Percentiles rank a stretch among this genome's conserved stretches.
Evolutionary conservation across 2,888 invertebrate genomes (phyloP).

Genomic region (Noctua pronuba): DNA sequence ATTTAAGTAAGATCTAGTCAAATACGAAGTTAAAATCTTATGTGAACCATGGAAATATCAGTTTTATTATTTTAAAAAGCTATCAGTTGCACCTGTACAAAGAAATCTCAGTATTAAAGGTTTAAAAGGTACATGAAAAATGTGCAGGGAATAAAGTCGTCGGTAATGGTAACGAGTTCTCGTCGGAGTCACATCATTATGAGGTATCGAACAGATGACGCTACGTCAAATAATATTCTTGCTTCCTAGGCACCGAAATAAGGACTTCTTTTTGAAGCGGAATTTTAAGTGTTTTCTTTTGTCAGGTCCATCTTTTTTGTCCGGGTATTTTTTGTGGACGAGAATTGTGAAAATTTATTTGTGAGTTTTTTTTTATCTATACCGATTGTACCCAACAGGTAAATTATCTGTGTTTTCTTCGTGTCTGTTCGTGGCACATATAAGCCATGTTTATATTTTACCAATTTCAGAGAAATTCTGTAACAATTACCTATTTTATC

Average conservation of each 20-base stretch:
- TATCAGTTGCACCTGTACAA: constrained; percentile 27
- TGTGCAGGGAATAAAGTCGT: constrained; percentile 73
- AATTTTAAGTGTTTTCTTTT: constrained; percentile 35
- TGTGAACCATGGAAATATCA: constrained; percentile 4
- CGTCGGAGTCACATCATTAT: constrained; percentile 79
- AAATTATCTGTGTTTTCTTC: too few species aligned
- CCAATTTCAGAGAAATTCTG: constrained; percentile 1
- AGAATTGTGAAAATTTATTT: constrained; percentile 17
- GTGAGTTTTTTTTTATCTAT: background rate
- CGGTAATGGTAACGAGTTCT: constrained; percentile 75
- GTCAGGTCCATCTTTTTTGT: constrained; percentile 14
- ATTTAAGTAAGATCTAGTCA: constrained; percentile 12
- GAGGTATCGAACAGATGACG: constrained; percentile 61
- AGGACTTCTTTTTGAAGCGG: constrained; percentile 41
- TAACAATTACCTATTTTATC: background rate
- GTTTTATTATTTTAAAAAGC: constrained; percentile 18
- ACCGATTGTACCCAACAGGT: too few species aligned
- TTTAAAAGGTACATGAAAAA: constrained; percentile 65
- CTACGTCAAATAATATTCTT: constrained; percentile 57
- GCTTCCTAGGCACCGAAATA: constrained; percentile 54
- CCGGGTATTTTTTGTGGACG: background rate
- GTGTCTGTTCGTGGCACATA: background rate
- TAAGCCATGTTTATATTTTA: background rate
- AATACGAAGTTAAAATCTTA: constrained; percentile 1
- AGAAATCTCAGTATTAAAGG: constrained; percentile 39